phyloP scores from a whole-genome alignment of 92 coral and sea anemone species.

The Phenganax stokvisi region DNA sequence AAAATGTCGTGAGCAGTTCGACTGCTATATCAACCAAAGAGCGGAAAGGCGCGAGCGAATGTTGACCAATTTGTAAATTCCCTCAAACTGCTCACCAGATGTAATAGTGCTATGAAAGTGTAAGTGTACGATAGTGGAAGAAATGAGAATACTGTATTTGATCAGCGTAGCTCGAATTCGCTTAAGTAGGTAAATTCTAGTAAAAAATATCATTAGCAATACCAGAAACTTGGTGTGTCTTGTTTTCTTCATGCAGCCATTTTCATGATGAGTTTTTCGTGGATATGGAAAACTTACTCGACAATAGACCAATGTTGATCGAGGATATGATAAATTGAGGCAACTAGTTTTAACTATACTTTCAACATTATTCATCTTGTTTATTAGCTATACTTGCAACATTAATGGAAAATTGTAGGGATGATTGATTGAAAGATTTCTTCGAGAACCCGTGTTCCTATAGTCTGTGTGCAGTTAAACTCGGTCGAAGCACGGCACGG shows the following conservation, averaged over 20 bases:
- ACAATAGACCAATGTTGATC: not conserved
- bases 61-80: constrained; percentile 46
- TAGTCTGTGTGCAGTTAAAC: too few species aligned
- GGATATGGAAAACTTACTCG: not conserved
- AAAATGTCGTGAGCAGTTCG: constrained; percentile 40
- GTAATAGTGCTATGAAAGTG: constrained; percentile 24
- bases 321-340: too few species aligned
- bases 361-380: too few species aligned
- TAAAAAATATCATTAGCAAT: constrained; percentile 39
- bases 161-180: constrained; percentile 43
- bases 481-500: too few species aligned
- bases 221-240: constrained; percentile 1
- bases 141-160: constrained; percentile 42
- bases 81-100: constrained; percentile 41
- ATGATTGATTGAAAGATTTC: too few species aligned
- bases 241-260: not conserved
- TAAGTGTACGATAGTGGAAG: constrained; percentile 44
- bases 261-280: not conserved
- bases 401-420: too few species aligned
- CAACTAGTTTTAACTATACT: too few species aligned
- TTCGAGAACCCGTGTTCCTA: too few species aligned
- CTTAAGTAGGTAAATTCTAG: constrained; percentile 42
- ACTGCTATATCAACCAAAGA: constrained; percentile 14
- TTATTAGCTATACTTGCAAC: too few species aligned
- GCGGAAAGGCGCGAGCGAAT: constrained; percentile 32